These are phyloP conservation scores for Hanleya hanleyi DNA, from an alignment of 2,888 invertebrate genomes.

Conservation along the genomic window DNA sequence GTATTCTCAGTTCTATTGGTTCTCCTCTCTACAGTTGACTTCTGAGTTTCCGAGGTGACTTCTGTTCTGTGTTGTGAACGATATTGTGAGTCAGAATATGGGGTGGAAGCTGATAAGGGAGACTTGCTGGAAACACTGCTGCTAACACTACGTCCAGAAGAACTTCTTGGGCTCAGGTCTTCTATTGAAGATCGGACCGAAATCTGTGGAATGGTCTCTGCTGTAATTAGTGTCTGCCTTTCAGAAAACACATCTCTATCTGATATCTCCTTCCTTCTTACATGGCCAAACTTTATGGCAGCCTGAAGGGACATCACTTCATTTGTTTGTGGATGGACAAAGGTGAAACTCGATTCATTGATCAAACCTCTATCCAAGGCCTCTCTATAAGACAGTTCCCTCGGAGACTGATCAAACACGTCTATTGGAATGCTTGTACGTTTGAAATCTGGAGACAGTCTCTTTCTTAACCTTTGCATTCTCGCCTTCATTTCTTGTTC, in stretches of 20 bases:
- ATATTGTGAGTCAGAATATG: background rate
- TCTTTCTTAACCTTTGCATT: slow-evolving; percentile 78
- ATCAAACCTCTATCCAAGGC: slow-evolving; percentile 77
- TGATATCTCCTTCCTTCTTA: slow-evolving; percentile 79
- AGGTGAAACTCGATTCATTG: slow-evolving; percentile 80
- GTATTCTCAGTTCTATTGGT: slow-evolving; percentile 27
- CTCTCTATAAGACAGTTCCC: slow-evolving; percentile 83
- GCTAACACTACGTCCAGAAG: background rate
- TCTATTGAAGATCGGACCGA: background rate
- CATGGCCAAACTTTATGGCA: slow-evolving; percentile 81
- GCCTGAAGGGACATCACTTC: slow-evolving; percentile 70
- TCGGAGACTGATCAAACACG: background rate
- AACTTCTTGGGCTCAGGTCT: background rate
- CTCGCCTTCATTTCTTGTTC: slow-evolving; percentile 62
- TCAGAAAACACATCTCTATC: no score
- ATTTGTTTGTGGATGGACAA: slow-evolving; percentile 75
- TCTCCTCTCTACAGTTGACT: slow-evolving; percentile 10
- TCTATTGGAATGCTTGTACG: background rate
- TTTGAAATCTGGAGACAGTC: slow-evolving; percentile 17
- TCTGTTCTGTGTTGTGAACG: slow-evolving; percentile 7
- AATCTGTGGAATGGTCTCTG: background rate
- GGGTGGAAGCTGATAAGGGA: background rate
- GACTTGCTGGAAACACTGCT: background rate
- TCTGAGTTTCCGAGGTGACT: slow-evolving; percentile 29
- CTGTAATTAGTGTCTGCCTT: background rate